Conservation (phyloP, 1,140 invertebrate species). For the Orius laevigatus region DNA sequence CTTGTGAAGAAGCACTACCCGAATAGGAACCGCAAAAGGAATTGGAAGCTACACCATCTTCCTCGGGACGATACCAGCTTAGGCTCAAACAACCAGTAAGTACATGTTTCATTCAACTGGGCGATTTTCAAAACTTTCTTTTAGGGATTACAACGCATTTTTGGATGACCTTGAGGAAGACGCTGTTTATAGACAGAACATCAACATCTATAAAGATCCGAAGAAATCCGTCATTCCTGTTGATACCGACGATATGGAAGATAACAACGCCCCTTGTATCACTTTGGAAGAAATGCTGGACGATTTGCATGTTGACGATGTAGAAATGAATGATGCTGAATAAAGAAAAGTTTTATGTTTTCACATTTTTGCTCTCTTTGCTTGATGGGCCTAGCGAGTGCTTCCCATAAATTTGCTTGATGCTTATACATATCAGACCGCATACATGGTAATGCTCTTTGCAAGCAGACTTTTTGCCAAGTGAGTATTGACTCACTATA, state of each 20-base stretch:
- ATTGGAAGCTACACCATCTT: constrained; percentile 88
- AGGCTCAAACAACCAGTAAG: constrained; percentile 50
- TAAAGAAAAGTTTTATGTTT: too few relatives aligned
- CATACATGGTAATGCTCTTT: too few relatives aligned
- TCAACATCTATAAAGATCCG: constrained; percentile 82
- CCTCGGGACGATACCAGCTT: constrained; percentile 41
- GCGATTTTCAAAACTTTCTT: constrained; percentile 23
- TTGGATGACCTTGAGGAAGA: constrained; percentile 97
- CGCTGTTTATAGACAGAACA: constrained; percentile 63
- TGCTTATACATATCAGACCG: too few relatives aligned
- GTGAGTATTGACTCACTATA: too few relatives aligned
- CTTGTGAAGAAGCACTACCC: constrained; percentile 86
- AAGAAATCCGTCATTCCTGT: constrained; percentile 36
- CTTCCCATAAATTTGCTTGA: too few relatives aligned
- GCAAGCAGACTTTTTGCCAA: too few relatives aligned
- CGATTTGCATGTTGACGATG: constrained; percentile 70
- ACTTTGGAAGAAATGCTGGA: constrained; percentile 96
- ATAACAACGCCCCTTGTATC: constrained; percentile 60
- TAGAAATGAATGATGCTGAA: constrained; percentile 18
- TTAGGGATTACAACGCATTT: constrained; percentile 85
- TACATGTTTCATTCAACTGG: too few relatives aligned
- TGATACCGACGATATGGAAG: constrained; percentile 48
- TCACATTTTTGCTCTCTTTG: too few relatives aligned
- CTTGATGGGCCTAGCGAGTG: too few relatives aligned
- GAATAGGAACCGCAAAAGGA: constrained; percentile 57